Conservation (phyloP, 1,140 invertebrate genomes). For the Sarcophaga peregrina region DNA sequence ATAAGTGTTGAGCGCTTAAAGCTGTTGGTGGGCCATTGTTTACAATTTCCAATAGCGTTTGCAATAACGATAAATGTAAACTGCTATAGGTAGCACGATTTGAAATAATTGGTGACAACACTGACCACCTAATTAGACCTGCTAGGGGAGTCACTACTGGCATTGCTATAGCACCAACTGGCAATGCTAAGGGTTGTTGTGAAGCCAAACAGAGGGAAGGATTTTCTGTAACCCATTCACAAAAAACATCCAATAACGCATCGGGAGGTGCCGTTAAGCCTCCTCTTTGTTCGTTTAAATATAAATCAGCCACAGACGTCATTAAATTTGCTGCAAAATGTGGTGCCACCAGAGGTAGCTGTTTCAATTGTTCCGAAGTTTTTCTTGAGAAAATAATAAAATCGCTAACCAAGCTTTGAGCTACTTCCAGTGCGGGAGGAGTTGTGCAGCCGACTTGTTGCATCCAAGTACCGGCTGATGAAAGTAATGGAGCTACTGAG, state of each 20-base stretch:
- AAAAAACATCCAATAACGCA: conserved; percentile 73
- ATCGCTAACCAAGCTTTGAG: conserved; percentile 80
- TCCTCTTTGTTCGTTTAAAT: conserved; percentile 68
- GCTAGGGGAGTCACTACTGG: conserved; percentile 83
- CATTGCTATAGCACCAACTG: conserved; percentile 83
- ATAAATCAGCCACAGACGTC: conserved; percentile 83
- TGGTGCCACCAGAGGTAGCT: conserved; percentile 76
- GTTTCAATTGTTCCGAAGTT: conserved; percentile 73
- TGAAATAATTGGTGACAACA: conserved; percentile 72
- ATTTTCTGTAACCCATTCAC: conserved; percentile 76
- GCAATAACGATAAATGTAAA: conserved; percentile 74
- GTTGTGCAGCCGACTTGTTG: conserved; percentile 86
- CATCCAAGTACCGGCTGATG: conserved; percentile 84
- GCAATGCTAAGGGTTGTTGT: conserved; percentile 76
- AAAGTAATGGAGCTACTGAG: conserved; percentile 76
- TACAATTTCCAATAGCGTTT: conserved; percentile 72
- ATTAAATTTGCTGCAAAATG: conserved; percentile 82
- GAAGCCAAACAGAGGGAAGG: conserved; percentile 77
- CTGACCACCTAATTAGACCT: conserved; percentile 79
- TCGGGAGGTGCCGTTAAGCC: conserved; percentile 68
- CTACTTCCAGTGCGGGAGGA: conserved; percentile 75
- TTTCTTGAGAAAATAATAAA: conserved; percentile 79
- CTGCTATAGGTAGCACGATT: conserved; percentile 68
- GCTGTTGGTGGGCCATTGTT: conserved; percentile 69
- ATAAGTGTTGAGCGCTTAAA: conserved; percentile 71